Conservation (phyloP, 2,797 vertebrate genomes). For the Rhinichthys osculus region DNA sequence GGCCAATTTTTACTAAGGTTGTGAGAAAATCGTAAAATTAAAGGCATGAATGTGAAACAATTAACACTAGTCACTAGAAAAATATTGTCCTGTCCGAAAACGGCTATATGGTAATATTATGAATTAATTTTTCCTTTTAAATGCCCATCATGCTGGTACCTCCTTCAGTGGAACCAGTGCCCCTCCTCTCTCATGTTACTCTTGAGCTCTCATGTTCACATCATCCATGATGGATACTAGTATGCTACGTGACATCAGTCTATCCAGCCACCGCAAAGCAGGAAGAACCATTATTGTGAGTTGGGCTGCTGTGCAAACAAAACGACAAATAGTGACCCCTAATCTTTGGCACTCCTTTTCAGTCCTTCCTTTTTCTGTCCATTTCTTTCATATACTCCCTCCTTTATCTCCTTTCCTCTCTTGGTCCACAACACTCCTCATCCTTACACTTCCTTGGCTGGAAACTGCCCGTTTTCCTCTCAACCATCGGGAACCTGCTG, state of each 20-base stretch:
- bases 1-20: no score
- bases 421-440: conserved; percentile 49
- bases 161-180: background rate
- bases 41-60: background rate
- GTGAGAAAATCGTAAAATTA: background rate
- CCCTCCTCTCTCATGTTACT: background rate
- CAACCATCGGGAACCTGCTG: conserved; percentile 1
- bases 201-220: conserved; percentile 7
- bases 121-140: background rate
- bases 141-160: background rate
- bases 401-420: conserved; percentile 50
- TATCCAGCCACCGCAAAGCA: conserved; percentile 39
- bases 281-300: conserved; percentile 64
- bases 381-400: conserved; percentile 43
- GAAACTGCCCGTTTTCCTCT: conserved; percentile 40
- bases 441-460: conserved; percentile 46
- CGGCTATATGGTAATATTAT: background rate
- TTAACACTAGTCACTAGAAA: background rate
- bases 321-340: conserved; percentile 38
- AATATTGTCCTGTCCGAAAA: background rate
- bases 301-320: conserved; percentile 62
- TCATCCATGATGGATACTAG: conserved; percentile 17
- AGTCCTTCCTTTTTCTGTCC: conserved; percentile 49
- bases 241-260: conserved; percentile 40
- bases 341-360: conserved; percentile 61